A percentile compares a stretch with the other conserved stretches of the same genome.
Evolutionary conservation across 2,113 vertebrate species (phyloP).

Genomic region (Abramis brama): DNA sequence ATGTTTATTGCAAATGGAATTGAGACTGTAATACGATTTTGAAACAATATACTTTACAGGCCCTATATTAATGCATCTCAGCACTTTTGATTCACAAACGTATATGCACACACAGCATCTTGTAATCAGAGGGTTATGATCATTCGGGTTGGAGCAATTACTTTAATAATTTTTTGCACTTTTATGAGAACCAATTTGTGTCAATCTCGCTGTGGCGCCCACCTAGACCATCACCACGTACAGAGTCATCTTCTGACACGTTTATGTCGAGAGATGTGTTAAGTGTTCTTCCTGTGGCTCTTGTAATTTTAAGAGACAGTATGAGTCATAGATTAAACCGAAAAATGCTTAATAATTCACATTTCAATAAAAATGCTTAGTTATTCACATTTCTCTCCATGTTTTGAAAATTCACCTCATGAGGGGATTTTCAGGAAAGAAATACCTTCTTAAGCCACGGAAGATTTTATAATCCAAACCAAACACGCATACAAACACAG

Average conservation of each 20-base stretch:
- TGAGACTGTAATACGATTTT: constrained; percentile 22
- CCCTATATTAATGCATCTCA: constrained; percentile 35
- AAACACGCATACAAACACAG: background rate
- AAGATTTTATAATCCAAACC: constrained; percentile 14
- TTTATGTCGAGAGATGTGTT: background rate
- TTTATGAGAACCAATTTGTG: constrained; percentile 22
- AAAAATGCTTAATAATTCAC: background rate
- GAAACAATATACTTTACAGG: constrained; percentile 31
- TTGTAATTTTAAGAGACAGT: background rate
- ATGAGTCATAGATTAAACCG: background rate
- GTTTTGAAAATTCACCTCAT: background rate
- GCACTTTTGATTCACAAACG: constrained; percentile 31
- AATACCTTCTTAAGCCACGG: background rate
- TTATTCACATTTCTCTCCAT: background rate
- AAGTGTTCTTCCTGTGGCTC: background rate
- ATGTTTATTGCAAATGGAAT: constrained; percentile 37
- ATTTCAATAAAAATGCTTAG: no score
- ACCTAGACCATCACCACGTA: no score
- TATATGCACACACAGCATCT: constrained; percentile 12
- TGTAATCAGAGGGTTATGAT: constrained; percentile 27
- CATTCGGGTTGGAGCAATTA: constrained; percentile 28
- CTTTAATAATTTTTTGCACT: background rate
- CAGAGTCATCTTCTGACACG: background rate
- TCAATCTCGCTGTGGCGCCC: background rate
- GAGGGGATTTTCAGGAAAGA: constrained; percentile 12